Percentiles rank a stretch among this genome's conserved stretches.
Evolutionary conservation across 2,888 invertebrate species (phyloP).

Genomic region (Hydriomena furcata): DNA sequence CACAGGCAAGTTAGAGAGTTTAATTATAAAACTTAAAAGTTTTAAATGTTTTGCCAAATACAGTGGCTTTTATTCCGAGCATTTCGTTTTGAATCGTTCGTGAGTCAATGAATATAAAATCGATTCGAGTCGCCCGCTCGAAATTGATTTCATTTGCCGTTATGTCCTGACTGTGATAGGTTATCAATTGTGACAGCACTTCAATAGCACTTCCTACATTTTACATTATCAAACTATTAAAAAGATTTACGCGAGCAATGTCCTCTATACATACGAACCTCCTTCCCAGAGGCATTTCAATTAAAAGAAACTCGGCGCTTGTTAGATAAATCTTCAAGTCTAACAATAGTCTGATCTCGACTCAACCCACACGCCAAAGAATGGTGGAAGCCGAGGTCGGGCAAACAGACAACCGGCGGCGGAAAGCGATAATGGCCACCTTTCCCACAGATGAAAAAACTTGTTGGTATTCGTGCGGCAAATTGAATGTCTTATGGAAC

Average conservation of each 20-base stretch:
- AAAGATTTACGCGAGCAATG: constrained; percentile 17
- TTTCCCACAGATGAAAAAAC: constrained; percentile 62
- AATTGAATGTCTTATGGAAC: constrained; percentile 35
- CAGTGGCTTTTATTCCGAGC: constrained; percentile 6
- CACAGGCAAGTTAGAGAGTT: constrained; percentile 22
- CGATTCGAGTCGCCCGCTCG: constrained; percentile 1
- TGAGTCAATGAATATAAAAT: constrained; percentile 6
- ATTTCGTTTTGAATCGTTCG: background rate
- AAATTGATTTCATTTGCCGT: constrained; percentile 8
- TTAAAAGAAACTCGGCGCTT: constrained; percentile 40
- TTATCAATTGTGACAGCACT: constrained; percentile 6
- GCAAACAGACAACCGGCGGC: constrained; percentile 36
- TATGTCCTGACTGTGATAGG: constrained; percentile 10
- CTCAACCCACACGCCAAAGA: constrained; percentile 36
- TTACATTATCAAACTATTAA: constrained; percentile 6
- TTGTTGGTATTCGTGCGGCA: constrained; percentile 41
- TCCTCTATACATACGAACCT: constrained; percentile 18
- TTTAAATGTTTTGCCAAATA: constrained; percentile 3
- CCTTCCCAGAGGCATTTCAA: constrained; percentile 35
- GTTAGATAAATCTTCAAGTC: constrained; percentile 40
- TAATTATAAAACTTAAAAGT: background rate
- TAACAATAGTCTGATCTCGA: constrained; percentile 45
- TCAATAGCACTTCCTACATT: constrained; percentile 12
- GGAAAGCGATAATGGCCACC: constrained; percentile 50
- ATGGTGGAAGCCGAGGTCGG: constrained; percentile 48